A percentile compares a stretch with the other conserved stretches of the same genome.
These are phyloP conservation scores for Lydus trimaculatus DNA, from an alignment of 2,888 invertebrate species.

Conservation along the genomic window DNA sequence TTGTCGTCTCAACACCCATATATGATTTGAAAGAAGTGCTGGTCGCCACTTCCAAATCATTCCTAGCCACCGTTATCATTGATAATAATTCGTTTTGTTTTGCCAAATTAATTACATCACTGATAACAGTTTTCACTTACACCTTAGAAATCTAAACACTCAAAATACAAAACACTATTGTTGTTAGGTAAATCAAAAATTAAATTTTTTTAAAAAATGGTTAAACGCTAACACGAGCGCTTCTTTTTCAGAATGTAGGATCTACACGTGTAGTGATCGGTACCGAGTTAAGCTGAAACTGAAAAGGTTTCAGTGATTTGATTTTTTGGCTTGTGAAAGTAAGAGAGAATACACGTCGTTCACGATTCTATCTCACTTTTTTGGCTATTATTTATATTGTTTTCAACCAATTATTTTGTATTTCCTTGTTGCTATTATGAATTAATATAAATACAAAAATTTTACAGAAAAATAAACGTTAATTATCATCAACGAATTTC, in stretches of 20 bases:
- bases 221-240: too few species aligned
- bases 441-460: not conserved
- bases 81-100: conserved; percentile 26
- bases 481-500: not conserved
- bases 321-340: conserved; percentile 22
- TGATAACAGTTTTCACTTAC: not conserved
- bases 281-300: conserved; percentile 30
- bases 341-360: not conserved
- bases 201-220: too few species aligned
- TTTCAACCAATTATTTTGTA: conserved; percentile 10
- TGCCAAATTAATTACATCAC: conserved; percentile 5
- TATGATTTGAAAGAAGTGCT: conserved; percentile 42
- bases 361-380: conserved; percentile 35
- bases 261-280: conserved; percentile 28
- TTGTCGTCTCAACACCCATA: conserved; percentile 49
- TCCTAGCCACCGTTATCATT: conserved; percentile 51
- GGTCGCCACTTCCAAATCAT: conserved; percentile 48
- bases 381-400: conserved; percentile 35
- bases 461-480: not conserved
- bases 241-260: conserved; percentile 45
- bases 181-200: too few species aligned
- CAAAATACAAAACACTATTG: too few species aligned
- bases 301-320: conserved; percentile 38
- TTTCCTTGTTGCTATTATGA: not conserved
- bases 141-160: not conserved